Percentiles rank a stretch among this genome's conserved stretches.
These are phyloP conservation scores for Callipepla californica DNA, from an alignment of 2,113 vertebrate genomes.

Conservation along the genomic window DNA sequence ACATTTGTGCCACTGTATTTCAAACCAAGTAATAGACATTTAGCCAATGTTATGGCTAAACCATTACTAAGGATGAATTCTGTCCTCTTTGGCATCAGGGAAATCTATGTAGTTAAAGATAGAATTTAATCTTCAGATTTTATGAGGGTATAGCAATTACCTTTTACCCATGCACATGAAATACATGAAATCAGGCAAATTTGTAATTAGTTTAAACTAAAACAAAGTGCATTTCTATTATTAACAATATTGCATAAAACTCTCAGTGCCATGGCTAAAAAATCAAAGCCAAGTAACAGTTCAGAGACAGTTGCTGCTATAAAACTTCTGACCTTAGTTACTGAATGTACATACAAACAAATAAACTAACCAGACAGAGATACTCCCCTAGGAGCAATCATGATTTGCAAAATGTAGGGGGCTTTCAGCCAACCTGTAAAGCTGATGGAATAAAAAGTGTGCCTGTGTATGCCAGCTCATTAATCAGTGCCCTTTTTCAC, in stretches of 20 bases:
- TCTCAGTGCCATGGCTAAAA: constrained; percentile 44
- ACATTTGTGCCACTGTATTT: neutral
- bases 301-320: constrained; percentile 61
- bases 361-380: constrained; percentile 59
- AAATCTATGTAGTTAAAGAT: neutral
- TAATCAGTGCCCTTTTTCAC: constrained; percentile 42
- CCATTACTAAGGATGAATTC: neutral
- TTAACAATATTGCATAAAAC: constrained; percentile 69
- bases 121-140: constrained; percentile 7
- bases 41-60: neutral
- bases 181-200: constrained; percentile 31
- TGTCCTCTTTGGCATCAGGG: neutral
- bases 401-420: constrained; percentile 63
- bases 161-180: constrained; percentile 59
- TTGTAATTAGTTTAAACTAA: constrained; percentile 64
- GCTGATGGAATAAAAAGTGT: constrained; percentile 25
- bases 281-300: constrained; percentile 63
- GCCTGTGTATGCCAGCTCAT: constrained; percentile 25
- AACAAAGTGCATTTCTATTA: constrained; percentile 73
- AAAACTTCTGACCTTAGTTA: constrained; percentile 75
- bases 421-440: constrained; percentile 59
- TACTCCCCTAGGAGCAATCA: constrained; percentile 51
- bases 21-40: neutral
- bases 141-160: neutral
- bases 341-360: constrained; percentile 68